Evolutionary conservation across 2,797 vertebrate species (phyloP), one percentile per base, ranked within the genome.

Genomic region (Cetoscarus ocellatus): DNA sequence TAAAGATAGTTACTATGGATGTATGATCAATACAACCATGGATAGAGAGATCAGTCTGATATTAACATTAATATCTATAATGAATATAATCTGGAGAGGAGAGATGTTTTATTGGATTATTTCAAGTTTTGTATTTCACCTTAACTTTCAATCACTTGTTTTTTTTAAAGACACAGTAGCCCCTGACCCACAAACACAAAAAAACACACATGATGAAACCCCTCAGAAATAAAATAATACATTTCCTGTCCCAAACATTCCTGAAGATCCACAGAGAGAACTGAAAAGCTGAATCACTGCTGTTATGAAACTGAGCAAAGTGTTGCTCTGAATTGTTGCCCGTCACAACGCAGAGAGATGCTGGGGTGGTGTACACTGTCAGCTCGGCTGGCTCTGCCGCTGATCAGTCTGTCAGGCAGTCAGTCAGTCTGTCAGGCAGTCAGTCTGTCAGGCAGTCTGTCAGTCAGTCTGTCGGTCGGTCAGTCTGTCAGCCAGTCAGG

Each of bases 201-300:
- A n/a, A n/a, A n/a, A n/a, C n/a, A n/a, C n/a, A 27, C 27, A 27
- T 27, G 2, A 27, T 27, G 2, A 27, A 27, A 27, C 27, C 4
- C 27, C 27, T 27, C 4, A 27, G 27, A 27, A 27, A 27, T 27
- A 27, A 27, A 27, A 27, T 27, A 27, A 27, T 2, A 57, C 60
- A 35, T 50, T 82, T 79, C 53, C 79, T 82, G 67, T 75, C 48
- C 47, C 34, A 70, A 62, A 58, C 56, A 39, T 67, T 68, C 47
- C 44, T 62, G 52, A 43, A 62, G 35, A 49, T 51, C 38, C 68
- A 69, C 44, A 39, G 27, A 27, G 43, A 72, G 65, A 17, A 55
- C 60, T 47, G 72, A 67, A 72, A 3, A 47, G 77, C 79, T 80
- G 64, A 80, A 50, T 86, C 67, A 69, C 17, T 50, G 61, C 59